Evolutionary conservation across 1,140 invertebrate genomes (phyloP), one percentile per base, ranked within the genome.

Genomic region (Lucilia sericata): DNA sequence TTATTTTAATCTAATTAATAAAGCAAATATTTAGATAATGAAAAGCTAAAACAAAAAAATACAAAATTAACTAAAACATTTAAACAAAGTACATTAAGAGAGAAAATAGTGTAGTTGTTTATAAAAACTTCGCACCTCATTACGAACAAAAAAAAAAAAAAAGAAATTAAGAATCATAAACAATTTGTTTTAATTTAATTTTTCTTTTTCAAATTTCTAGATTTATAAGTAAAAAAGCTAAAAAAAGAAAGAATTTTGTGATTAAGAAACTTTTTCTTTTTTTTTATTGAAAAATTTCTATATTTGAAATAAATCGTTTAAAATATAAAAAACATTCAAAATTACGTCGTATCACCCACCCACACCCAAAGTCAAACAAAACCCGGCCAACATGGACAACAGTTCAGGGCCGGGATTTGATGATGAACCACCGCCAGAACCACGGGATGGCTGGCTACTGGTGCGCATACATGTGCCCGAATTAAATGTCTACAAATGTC

Each of bases 401-500:
- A 87, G 86, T 87, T 88, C 88, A 87, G 88, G 88, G 88, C 86
- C 88, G 88, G 89, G 88, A 82, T 89, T 88, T 86, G 91, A 93
- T 91, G 91, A 93, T 91, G 92, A 91, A 85, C 87, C 92, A 89
- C 86, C 92, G 42, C 92, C 92, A 83, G 90, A 93, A 84, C 91
- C 93, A 49, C 92, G 94, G 76, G 95, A 96, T 88, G 96, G 96
- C 86, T 95, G 96, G 92, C 94, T 97, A 84, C 93, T 96, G 87
- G 95, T 97, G 87, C 93, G 96, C 84, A 95, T 97, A 89, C 96
- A 97, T 93, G 96, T 97, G 86, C 96, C 96, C 84, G 96, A 97
- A 92, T 93, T 97, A 80, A 96, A 96, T 92, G 95, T 98, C 91
- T 96, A 99, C 94, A 99, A 99, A 94, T 99, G 97, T 93, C 94